Conservation (phyloP, 1,140 invertebrate species). For the Brachionus plicatilis region DNA sequence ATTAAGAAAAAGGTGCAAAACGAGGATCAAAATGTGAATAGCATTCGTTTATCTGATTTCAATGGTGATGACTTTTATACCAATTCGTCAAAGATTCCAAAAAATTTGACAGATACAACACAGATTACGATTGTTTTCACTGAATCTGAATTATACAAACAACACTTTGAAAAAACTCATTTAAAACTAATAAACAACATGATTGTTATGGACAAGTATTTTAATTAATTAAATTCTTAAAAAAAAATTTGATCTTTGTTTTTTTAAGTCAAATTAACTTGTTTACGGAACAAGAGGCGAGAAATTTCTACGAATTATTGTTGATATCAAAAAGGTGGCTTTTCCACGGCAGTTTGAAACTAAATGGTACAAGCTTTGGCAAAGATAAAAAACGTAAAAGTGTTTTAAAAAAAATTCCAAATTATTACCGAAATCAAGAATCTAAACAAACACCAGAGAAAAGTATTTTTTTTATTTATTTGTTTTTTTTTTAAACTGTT, state of each 20-base stretch:
- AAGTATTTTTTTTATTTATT: background rate
- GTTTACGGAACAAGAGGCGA: background rate
- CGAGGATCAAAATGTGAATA: background rate
- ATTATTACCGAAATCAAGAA: background rate
- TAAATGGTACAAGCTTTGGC: background rate
- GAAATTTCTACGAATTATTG: background rate
- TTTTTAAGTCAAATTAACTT: conserved; percentile 13
- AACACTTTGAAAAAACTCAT: conserved; percentile 19
- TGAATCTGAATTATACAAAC: background rate
- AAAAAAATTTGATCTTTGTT: background rate
- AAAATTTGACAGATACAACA: background rate
- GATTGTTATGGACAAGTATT: conserved; percentile 13
- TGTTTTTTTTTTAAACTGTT: background rate
- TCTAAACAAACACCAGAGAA: background rate
- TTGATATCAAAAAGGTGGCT: background rate
- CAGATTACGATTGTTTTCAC: conserved; percentile 6
- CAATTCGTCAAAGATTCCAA: conserved; percentile 1
- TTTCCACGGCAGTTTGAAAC: background rate
- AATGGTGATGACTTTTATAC: background rate
- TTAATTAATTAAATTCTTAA: background rate
- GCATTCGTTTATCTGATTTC: background rate
- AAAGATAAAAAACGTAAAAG: background rate
- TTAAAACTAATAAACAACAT: conserved; percentile 28
- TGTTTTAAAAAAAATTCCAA: background rate
- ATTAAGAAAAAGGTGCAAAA: background rate